phyloP scores from a whole-genome alignment of 2,113 vertebrate species.

The Poeciliopsis occidentalis region DNA sequence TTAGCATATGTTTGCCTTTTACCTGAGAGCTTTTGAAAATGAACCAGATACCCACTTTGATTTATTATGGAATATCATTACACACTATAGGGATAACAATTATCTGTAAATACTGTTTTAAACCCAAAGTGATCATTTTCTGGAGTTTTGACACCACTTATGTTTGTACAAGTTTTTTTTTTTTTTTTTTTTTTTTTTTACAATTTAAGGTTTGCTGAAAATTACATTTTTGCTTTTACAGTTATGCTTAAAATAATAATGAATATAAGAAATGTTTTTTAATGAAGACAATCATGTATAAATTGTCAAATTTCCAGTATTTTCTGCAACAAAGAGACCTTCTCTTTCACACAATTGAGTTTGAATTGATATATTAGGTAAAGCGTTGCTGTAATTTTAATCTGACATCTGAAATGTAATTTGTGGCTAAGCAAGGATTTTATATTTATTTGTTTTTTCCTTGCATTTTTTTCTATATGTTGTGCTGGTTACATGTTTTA shows the following conservation, averaged over 20 bases:
- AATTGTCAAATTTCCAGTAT: not conserved
- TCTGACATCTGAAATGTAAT: not conserved
- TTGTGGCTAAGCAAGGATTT: not conserved
- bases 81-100: no score
- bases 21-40: not conserved
- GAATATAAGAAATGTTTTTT: no score
- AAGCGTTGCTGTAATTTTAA: not conserved
- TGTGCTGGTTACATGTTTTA: not conserved
- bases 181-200: no score
- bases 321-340: no score
- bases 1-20: not conserved
- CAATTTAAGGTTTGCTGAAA: not conserved
- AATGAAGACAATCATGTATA: not conserved
- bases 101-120: no score
- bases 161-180: not conserved
- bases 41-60: not conserved
- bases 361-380: not conserved
- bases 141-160: not conserved
- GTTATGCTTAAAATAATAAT: no score
- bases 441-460: not conserved
- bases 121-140: no score
- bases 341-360: not conserved
- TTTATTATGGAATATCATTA: no score
- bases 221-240: no score
- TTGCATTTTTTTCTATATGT: not conserved